Conservation (phyloP, 2,888 invertebrate genomes). For the Lithophane socia region DNA sequence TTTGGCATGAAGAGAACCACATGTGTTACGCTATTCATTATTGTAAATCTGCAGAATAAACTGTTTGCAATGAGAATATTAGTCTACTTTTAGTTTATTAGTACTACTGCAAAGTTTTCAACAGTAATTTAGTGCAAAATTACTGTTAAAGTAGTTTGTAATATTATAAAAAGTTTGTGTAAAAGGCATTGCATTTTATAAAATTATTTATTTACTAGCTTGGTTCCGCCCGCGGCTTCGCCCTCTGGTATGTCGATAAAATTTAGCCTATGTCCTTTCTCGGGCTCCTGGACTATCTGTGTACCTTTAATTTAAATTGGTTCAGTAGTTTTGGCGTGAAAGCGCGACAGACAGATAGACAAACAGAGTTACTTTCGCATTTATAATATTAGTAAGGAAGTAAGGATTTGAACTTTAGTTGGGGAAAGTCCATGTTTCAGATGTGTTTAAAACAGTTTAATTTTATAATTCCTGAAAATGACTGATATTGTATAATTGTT, state of each 20-base stretch:
- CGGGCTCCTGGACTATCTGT: too few relatives aligned
- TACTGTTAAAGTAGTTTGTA: too few relatives aligned
- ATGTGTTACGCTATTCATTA: conserved; percentile 21
- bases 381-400: too few relatives aligned
- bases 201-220: background rate
- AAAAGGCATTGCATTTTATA: background rate
- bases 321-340: too few relatives aligned
- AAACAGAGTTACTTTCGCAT: too few relatives aligned
- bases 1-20: conserved; percentile 46
- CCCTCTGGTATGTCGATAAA: too few relatives aligned
- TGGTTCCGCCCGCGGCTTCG: too few relatives aligned
- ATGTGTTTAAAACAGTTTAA: background rate
- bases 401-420: background rate
- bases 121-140: background rate
- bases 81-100: conserved; percentile 20
- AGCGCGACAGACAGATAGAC: too few relatives aligned
- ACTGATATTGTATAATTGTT: background rate
- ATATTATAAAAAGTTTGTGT: too few relatives aligned
- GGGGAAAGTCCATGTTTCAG: background rate
- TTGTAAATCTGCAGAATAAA: conserved; percentile 16
- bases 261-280: too few relatives aligned
- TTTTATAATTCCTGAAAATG: background rate
- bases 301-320: too few relatives aligned
- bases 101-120: background rate
- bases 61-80: conserved; percentile 12